Percentiles rank a stretch among this genome's conserved stretches.
These are phyloP conservation scores for Octodon degus DNA, from an alignment of 2,113 vertebrate species.

Conservation along the genomic window DNA sequence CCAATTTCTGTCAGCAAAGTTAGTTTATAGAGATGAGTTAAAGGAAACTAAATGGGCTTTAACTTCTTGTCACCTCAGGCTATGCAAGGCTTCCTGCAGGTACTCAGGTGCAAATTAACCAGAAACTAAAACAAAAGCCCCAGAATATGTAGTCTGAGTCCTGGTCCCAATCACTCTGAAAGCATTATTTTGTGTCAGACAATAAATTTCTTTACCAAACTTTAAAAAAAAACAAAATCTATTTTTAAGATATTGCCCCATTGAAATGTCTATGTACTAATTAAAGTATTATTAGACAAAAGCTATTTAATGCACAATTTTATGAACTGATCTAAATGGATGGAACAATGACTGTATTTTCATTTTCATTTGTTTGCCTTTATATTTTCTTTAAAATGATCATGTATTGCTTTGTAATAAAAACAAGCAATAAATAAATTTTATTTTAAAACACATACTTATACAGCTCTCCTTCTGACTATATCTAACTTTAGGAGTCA, in stretches of 20 bases:
- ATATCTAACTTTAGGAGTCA: constrained; percentile 3
- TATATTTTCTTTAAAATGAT: constrained; percentile 1
- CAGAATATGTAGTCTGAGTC: no score
- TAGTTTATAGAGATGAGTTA: no score
- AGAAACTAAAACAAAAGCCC: no score
- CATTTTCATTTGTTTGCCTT: background rate
- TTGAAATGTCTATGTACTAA: background rate
- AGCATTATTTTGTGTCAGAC: no score
- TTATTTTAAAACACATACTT: constrained; percentile 47
- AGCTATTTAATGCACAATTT: background rate
- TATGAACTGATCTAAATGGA: background rate
- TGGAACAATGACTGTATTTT: background rate
- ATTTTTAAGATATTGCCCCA: background rate
- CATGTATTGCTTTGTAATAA: constrained; percentile 53
- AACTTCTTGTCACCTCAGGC: no score
- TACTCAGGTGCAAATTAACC: no score
- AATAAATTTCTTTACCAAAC: no score
- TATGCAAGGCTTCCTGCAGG: no score
- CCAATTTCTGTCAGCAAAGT: no score
- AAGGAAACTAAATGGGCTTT: no score
- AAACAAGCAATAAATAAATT: constrained; percentile 58
- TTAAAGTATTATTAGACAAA: background rate
- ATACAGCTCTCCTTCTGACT: background rate
- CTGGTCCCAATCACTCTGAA: no score
- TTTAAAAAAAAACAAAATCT: no score